These are phyloP conservation scores for Eupithecia insigniata DNA, from an alignment of 2,888 invertebrate genomes.

Conservation along the genomic window DNA sequence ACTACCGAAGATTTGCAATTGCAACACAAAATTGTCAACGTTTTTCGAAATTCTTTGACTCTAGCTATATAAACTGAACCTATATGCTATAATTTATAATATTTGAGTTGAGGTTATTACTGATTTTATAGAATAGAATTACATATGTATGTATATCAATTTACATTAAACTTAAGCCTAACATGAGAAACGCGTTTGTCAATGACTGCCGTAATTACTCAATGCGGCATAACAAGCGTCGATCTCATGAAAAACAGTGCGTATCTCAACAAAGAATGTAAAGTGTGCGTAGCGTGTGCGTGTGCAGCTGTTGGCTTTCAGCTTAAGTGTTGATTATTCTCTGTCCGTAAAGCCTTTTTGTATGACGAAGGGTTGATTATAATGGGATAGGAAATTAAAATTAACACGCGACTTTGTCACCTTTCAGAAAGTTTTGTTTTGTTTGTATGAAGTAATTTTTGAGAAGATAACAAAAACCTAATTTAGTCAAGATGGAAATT, in stretches of 20 bases:
- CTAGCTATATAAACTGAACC: too few relatives aligned
- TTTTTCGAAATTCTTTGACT: too few relatives aligned
- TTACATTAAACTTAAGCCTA: background rate
- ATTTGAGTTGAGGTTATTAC: background rate
- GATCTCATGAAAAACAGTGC: background rate
- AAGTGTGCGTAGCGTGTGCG: background rate
- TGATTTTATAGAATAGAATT: background rate
- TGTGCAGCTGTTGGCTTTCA: constrained; percentile 4
- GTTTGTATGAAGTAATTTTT: background rate
- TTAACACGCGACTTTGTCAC: constrained; percentile 40
- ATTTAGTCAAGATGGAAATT: background rate
- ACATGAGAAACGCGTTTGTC: background rate
- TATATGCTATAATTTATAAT: too few relatives aligned
- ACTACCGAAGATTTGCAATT: too few relatives aligned
- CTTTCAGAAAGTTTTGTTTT: constrained; percentile 3
- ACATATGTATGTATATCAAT: too few relatives aligned
- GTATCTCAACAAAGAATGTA: background rate
- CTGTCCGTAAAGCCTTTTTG: constrained; percentile 33
- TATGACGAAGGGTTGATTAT: constrained; percentile 32
- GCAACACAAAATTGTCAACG: too few relatives aligned
- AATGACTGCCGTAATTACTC: background rate
- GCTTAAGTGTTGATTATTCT: constrained; percentile 15
- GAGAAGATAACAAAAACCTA: background rate
- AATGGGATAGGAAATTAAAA: constrained; percentile 52
- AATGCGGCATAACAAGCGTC: too few relatives aligned